Percentiles rank a stretch among this genome's conserved stretches.
Evolutionary conservation across 2,797 vertebrate species (phyloP).

Genomic region (Pseudochirops corinnae): DNA sequence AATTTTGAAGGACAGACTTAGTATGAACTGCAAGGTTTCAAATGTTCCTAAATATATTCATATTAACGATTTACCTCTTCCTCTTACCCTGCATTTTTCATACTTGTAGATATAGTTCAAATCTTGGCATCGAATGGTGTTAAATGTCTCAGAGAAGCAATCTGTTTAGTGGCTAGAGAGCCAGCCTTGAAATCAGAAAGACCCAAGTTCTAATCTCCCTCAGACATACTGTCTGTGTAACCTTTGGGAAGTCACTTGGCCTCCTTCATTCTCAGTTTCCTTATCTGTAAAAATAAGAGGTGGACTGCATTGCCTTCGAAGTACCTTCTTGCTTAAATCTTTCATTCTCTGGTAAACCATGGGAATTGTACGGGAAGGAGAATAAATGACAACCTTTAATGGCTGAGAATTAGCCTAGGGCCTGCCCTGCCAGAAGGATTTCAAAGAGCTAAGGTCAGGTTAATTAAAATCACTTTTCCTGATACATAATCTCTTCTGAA

Average conservation of each 20-base stretch:
- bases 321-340: background rate
- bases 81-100: background rate
- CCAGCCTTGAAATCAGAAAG: background rate
- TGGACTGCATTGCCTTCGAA: background rate
- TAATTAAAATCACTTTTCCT: background rate
- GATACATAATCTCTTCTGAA: background rate
- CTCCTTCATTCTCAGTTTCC: background rate
- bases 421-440: background rate
- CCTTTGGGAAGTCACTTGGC: background rate
- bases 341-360: background rate
- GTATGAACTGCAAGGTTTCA: background rate
- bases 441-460: background rate
- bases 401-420: background rate
- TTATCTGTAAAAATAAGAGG: background rate
- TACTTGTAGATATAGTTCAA: background rate
- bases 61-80: background rate
- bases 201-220: background rate
- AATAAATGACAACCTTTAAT: background rate
- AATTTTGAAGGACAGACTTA: slow-evolving; percentile 1
- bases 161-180: background rate
- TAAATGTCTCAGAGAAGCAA: background rate
- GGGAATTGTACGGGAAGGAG: background rate
- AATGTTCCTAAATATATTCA: background rate
- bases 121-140: background rate
- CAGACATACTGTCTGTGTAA: background rate